Evolutionary conservation across 2,797 vertebrate genomes (phyloP).

Genomic region (Thaleichthys pacificus): DNA sequence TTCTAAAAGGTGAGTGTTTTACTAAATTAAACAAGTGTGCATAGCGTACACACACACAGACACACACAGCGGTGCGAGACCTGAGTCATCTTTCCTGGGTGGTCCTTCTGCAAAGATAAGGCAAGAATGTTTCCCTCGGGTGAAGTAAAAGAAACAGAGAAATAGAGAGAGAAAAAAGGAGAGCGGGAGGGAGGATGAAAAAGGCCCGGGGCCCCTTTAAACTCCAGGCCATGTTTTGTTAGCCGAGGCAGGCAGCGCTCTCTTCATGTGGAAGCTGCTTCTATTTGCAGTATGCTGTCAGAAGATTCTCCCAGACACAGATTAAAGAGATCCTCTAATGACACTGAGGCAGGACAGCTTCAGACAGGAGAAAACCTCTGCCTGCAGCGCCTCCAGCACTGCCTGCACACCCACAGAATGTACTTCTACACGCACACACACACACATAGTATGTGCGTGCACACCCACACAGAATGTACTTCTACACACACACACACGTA

Average conservation of each 20-base stretch:
- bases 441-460: too few species aligned
- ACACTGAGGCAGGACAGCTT: conserved; percentile 73
- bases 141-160: conserved; percentile 68
- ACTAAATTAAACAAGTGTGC: conserved; percentile 58
- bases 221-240: conserved; percentile 71
- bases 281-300: conserved; percentile 75
- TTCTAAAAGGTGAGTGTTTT: conserved; percentile 56
- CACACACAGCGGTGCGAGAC: conserved; percentile 41
- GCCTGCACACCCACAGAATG: conserved; percentile 48
- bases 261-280: conserved; percentile 70
- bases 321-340: conserved; percentile 81
- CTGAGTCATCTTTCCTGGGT: conserved; percentile 78
- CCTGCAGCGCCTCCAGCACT: conserved; percentile 42
- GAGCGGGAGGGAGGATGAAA: conserved; percentile 49
- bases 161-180: conserved; percentile 60
- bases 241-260: conserved; percentile 58
- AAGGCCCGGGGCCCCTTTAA: conserved; percentile 69
- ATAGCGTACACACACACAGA: conserved; percentile 18
- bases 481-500: conserved; percentile 38
- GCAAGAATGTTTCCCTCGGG: conserved; percentile 74
- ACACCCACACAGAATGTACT: not conserved
- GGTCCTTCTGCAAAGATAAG: conserved; percentile 79
- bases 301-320: conserved; percentile 73
- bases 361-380: conserved; percentile 66
- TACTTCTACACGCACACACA: conserved; percentile 9